Conservation (phyloP, 2,888 invertebrate species). For the Rugalucina vietnamica region DNA sequence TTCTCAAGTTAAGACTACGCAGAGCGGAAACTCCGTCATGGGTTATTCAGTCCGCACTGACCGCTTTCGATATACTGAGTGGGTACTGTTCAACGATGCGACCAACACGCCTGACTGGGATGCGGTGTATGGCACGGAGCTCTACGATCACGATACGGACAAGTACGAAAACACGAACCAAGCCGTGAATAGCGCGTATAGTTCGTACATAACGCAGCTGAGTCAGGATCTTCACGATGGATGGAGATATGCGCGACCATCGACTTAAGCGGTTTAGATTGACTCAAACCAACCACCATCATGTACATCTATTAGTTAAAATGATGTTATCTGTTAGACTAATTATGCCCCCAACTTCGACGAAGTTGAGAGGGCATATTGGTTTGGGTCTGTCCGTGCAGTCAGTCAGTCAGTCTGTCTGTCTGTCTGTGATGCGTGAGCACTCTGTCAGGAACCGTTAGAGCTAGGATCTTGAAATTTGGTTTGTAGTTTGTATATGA, state of each 20-base stretch:
- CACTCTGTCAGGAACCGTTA: no score
- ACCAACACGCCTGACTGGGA: conserved; percentile 88
- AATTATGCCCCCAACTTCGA: no score
- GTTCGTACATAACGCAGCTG: background rate
- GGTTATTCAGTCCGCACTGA: conserved; percentile 92
- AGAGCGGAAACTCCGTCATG: conserved; percentile 86
- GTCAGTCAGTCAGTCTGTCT: no score
- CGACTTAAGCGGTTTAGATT: no score
- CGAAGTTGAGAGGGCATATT: no score
- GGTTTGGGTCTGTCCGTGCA: no score
- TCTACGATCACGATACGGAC: conserved; percentile 40
- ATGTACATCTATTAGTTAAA: no score
- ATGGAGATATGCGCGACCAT: conserved; percentile 50
- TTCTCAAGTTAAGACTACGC: background rate
- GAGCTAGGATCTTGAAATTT: no score
- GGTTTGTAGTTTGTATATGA: no score
- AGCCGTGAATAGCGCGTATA: conserved; percentile 83
- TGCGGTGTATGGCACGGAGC: conserved; percentile 84
- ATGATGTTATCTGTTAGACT: no score
- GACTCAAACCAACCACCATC: no score
- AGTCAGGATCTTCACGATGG: conserved; percentile 48
- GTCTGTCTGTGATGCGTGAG: no score
- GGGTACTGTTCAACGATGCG: conserved; percentile 89
- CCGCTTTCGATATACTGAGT: conserved; percentile 91
- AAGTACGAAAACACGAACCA: conserved; percentile 90